Evolutionary conservation across 2,888 invertebrate species (phyloP).

Genomic region (Schizaphis graminum): DNA sequence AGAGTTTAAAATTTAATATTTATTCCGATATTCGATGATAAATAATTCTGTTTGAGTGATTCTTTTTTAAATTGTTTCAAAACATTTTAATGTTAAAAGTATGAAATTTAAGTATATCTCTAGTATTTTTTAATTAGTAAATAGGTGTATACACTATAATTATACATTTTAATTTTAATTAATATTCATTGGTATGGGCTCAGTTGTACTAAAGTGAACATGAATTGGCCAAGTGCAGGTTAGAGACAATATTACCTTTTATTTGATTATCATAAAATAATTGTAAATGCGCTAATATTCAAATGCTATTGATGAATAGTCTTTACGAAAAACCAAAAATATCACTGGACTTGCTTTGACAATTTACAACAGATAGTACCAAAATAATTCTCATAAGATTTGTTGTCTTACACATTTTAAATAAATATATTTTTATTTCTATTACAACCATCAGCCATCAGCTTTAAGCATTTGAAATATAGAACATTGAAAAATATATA

Average conservation of each 20-base stretch:
- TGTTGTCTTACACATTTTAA: not conserved
- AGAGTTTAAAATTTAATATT: not conserved
- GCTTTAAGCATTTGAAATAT: not conserved
- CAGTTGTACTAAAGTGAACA: not conserved
- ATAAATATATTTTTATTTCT: not conserved
- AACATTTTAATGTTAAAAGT: not conserved
- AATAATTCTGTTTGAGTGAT: not conserved
- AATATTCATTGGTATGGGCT: not conserved
- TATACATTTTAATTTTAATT: not conserved
- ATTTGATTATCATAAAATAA: not conserved
- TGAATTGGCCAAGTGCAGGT: not conserved
- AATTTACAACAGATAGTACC: not conserved
- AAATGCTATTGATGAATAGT: not conserved
- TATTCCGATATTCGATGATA: not conserved
- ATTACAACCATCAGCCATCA: not conserved
- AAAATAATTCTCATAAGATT: not conserved
- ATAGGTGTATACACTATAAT: too few relatives aligned
- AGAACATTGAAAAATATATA: not conserved
- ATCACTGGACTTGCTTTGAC: not conserved
- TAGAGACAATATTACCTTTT: not conserved
- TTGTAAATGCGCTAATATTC: not conserved
- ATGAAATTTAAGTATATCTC: not conserved
- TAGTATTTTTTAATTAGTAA: not conserved
- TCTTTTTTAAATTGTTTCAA: not conserved
- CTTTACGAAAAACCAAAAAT: not conserved